Evolutionary conservation across 2,888 invertebrate genomes (phyloP), one percentile per base, ranked within the genome.

Genomic region (Platerodrilus igneus): DNA sequence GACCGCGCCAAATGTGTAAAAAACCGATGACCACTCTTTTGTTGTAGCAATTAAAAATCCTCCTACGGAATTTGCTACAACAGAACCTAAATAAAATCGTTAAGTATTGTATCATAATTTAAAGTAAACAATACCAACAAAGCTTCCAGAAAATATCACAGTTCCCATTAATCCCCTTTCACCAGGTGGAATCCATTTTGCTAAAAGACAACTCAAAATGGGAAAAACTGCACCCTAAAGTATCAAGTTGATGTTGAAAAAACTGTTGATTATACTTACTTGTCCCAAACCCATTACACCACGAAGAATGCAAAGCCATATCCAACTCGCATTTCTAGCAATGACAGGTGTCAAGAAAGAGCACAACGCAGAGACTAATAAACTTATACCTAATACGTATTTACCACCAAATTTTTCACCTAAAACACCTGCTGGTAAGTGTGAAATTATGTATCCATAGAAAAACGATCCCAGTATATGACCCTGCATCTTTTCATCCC

Each of bases 341-440:
- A 42, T 18, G 9, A 9, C 13, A 2, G 42, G 42, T 8, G 36
- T 29, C 4, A 37, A 1, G 7, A 37, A 25, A 4, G 33, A 10
- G 4, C 29, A 3, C 2, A 37, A 4, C 6, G 19, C 21, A 9
- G 29, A 29, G 8, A 10, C 7, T 2, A 31, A 8, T 3, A 37
- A 8, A 9, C 19, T 25, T 2, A n/a, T 9, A 4, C 29, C 16
- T 5, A 37, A 13, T 16, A 37, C 11, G 18, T 29, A 17, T 29
- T 20, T 37, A 8, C 29, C 31, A 13, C 37, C 37, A 16, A 13
- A 23, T 20, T 19, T 25, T 18, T 43, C 39, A 1, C 39, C 31
- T 7, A 43, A 7, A 4, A 39, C 7, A 5, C 35, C 39, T 3
- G 21, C 34, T 2, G 43, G 43, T 9, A 43, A 8, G 27, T 39